Conservation (phyloP, 2,888 invertebrate species). For the Cerceris rybyensis region DNA sequence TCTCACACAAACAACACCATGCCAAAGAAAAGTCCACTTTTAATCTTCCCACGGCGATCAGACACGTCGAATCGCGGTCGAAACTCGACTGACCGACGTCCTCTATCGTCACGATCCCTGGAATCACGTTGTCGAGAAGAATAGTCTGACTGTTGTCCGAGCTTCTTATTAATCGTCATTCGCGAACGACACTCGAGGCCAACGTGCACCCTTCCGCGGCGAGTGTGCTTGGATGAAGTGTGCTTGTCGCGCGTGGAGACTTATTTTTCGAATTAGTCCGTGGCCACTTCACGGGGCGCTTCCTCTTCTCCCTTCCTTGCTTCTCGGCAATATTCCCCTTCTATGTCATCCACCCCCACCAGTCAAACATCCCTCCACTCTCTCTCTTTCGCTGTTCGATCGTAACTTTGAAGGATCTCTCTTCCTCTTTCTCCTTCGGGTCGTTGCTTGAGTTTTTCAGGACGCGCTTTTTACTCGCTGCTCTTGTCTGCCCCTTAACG, state of each 20-base stretch:
- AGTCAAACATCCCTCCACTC: slow-evolving; percentile 52
- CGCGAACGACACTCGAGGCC: slow-evolving; percentile 54
- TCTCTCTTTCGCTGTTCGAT: slow-evolving; percentile 32
- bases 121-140: slow-evolving; percentile 4
- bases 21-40: no score
- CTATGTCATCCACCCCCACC: slow-evolving; percentile 55
- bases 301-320: slow-evolving; percentile 53
- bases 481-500: slow-evolving; percentile 8
- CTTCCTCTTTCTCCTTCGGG: slow-evolving; percentile 34
- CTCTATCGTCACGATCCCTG: not conserved
- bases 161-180: slow-evolving; percentile 61
- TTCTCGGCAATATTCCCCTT: slow-evolving; percentile 54
- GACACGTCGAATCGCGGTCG: no score
- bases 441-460: slow-evolving; percentile 22
- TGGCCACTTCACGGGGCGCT: slow-evolving; percentile 61
- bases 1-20: no score
- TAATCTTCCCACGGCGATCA: no score
- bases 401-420: slow-evolving; percentile 39
- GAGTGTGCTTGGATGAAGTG: slow-evolving; percentile 81
- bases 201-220: slow-evolving; percentile 72
- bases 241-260: slow-evolving; percentile 76
- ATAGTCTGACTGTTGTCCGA: not conserved
- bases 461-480: no score
- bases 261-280: slow-evolving; percentile 78
- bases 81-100: no score